A percentile compares a stretch with the other conserved stretches of the same genome.
Conservation (phyloP, 2,888 invertebrate species). For the Embidobia sp. region DNA sequence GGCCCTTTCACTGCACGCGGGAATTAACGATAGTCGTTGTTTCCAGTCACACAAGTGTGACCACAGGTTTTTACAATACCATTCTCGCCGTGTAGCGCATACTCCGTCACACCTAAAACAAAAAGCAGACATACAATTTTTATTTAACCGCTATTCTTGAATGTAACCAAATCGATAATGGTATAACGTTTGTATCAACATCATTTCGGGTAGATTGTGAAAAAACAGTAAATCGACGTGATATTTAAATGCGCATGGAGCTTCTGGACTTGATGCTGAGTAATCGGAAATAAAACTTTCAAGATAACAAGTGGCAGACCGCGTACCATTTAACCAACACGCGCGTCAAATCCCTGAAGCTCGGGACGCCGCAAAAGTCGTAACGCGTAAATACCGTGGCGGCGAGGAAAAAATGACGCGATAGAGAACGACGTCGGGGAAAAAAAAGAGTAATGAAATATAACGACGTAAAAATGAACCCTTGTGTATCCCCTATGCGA, state of each 20-base stretch:
- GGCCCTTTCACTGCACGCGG: constrained; percentile 11
- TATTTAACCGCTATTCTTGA: background rate
- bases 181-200: no score
- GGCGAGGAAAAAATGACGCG: constrained; percentile 36
- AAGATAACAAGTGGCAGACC: constrained; percentile 49
- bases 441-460: constrained; percentile 70
- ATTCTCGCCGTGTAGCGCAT: background rate
- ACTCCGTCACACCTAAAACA: constrained; percentile 28
- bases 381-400: constrained; percentile 54
- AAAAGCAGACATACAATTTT: background rate
- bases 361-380: constrained; percentile 52
- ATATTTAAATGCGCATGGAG: no score
- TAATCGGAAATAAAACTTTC: no score
- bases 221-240: no score
- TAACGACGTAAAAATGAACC: constrained; percentile 75
- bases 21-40: background rate
- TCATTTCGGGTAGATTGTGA: no score
- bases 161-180: background rate
- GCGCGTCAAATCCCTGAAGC: constrained; percentile 51
- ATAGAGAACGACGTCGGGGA: constrained; percentile 7
- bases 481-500: constrained; percentile 60
- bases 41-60: constrained; percentile 2
- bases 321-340: constrained; percentile 50
- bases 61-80: constrained; percentile 12
- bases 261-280: no score